Evolutionary conservation across 2,888 invertebrate species (phyloP).

Genomic region (Ennomos fuscantarius): DNA sequence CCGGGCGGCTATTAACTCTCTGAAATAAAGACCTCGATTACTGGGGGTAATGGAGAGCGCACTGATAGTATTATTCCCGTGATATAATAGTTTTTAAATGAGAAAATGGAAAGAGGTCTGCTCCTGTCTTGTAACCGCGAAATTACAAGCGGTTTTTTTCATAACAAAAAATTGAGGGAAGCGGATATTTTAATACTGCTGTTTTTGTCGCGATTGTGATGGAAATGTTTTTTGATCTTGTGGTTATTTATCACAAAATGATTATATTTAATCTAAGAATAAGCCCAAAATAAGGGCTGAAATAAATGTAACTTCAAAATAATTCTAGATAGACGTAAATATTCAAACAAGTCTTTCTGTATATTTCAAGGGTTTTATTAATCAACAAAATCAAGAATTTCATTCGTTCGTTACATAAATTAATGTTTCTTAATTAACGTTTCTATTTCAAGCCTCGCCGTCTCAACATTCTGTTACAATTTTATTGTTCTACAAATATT

Average conservation of each 20-base stretch:
- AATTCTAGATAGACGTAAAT: too few species aligned
- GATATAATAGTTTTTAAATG: conserved; percentile 40
- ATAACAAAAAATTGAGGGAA: not conserved
- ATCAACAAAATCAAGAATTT: conserved; percentile 29
- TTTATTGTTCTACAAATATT: conserved; percentile 22
- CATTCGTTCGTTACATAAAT: conserved; percentile 19
- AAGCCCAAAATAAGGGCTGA: not conserved
- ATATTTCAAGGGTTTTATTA: conserved; percentile 7
- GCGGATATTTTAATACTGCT: not conserved
- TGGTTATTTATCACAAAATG: too few species aligned
- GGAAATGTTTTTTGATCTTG: too few species aligned
- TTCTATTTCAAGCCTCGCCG: conserved; percentile 16
- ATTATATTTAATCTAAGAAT: too few species aligned
- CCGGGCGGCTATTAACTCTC: conserved; percentile 55
- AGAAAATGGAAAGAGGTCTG: conserved; percentile 18
- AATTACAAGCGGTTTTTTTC: conserved; percentile 2
- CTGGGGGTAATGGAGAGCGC: conserved; percentile 57
- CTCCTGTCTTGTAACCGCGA: conserved; percentile 6
- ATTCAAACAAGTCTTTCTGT: conserved; percentile 1
- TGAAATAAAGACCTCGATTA: conserved; percentile 63
- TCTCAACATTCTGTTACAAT: conserved; percentile 20
- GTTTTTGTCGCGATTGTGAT: not conserved
- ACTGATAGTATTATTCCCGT: conserved; percentile 40
- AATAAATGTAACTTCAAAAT: not conserved
- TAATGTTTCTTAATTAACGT: conserved; percentile 23